A percentile compares a stretch with the other conserved stretches of the same genome.
These are phyloP conservation scores for Oreortyx pictus DNA, from an alignment of 2,797 vertebrate species.

Conservation along the genomic window DNA sequence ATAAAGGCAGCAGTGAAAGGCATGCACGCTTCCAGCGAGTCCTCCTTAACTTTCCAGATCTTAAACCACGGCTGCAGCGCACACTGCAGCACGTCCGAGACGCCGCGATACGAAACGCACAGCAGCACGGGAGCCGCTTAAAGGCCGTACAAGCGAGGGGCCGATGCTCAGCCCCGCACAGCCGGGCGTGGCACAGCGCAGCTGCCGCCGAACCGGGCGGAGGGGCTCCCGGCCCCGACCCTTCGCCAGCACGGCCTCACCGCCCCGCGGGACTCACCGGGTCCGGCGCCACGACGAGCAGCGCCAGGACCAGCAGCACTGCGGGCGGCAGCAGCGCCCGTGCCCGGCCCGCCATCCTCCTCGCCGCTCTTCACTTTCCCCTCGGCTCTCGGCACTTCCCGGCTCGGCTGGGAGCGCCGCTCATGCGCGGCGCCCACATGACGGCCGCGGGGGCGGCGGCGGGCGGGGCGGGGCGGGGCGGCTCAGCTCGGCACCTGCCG, in stretches of 20 bases:
- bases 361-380: neutral
- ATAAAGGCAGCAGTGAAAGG: neutral
- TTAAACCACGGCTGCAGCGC: fast-evolving
- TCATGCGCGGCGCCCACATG: neutral
- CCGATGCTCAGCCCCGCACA: too few species aligned
- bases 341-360: neutral
- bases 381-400: neutral
- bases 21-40: fast-evolving
- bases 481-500: too few species aligned
- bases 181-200: neutral
- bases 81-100: fast-evolving
- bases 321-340: neutral
- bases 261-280: constrained; percentile 38
- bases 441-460: neutral
- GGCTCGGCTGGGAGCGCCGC: neutral
- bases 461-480: neutral
- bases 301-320: neutral
- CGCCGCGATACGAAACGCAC: neutral
- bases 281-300: constrained; percentile 20
- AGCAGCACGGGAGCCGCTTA: neutral
- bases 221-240: neutral
- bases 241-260: too few species aligned
- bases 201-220: neutral
- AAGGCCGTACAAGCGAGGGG: too few species aligned
- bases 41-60: too few species aligned